Base-by-base conservation (phyloP, 2,888 invertebrate species). In the Smittia sp. region DNA sequence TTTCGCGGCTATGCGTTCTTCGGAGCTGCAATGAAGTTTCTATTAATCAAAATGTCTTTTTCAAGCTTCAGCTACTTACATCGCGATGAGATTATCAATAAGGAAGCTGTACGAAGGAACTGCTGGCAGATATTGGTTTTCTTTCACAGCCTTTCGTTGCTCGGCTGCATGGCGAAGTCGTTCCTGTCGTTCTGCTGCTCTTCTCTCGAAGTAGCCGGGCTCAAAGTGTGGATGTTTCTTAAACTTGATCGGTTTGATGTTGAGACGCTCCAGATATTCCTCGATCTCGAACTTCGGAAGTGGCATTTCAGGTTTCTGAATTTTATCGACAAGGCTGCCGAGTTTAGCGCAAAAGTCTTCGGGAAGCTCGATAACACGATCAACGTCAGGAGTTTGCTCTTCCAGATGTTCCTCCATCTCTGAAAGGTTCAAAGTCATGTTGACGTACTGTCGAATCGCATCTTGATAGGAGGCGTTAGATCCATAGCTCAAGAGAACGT, bases 361-460 rank as follows among this genome's bases (percentile, higher is more conserved):
- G 3, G 32, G 32, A n/a, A n/a, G n/a, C n/a, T n/a, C n/a, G n/a
- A n/a, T n/a, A n/a, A n/a, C n/a, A n/a, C n/a, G 11, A 46, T 46
- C 2, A n/a, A 11, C 2, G 11, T 46, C 46, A 3, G n/a, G 46
- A 3, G 6, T 46, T 39, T 39, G 39, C 39, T 39, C 39, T 39
- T 39, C 7, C 13, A 39, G 13, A 39, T 39, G 39, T 7, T 13
- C 39, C 39, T 9, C 39, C 13, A 39, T 13, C 39, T 9, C 7
- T 39, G 4, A 46, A 6, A 6, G 2, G 3, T 11, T 46, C n/a
- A 6, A n/a, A 2, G 70, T 70, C 1, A 58, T 15, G 54, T 72
- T 72, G 3, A 72, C 39, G 15, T 62, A 72, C n/a, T 72, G 54
- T 39, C 38, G 32, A n/a, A 72, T 9, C 11, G 72, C 72, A 20